Evolutionary conservation across 2,797 vertebrate genomes (phyloP).

Genomic region (Orestias chungarensis): DNA sequence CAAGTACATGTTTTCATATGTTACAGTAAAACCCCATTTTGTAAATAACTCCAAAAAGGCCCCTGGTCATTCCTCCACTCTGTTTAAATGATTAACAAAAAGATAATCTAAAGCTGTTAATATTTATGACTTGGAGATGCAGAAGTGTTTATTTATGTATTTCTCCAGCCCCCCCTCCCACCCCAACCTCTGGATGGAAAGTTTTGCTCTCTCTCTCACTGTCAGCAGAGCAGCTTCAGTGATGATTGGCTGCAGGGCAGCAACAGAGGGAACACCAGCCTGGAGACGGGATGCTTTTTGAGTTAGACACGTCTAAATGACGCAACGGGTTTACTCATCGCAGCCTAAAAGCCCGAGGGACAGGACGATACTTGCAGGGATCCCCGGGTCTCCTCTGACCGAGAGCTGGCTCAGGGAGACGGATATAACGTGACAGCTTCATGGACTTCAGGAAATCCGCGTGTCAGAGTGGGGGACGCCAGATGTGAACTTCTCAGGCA

Average conservation of each 20-base stretch:
- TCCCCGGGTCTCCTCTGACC: slow-evolving; percentile 62
- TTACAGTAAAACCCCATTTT: neutral
- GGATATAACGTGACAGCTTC: slow-evolving; percentile 64
- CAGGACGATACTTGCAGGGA: slow-evolving; percentile 68
- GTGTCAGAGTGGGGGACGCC: slow-evolving; percentile 11
- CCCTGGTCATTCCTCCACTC: neutral
- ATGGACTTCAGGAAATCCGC: slow-evolving; percentile 21
- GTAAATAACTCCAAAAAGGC: neutral
- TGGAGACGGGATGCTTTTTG: slow-evolving; percentile 44
- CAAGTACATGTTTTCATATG: neutral
- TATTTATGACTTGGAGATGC: too few relatives aligned
- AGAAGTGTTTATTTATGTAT: too few relatives aligned
- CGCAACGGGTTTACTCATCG: slow-evolving; percentile 70
- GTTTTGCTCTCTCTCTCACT: slow-evolving; percentile 5
- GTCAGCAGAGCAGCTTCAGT: neutral
- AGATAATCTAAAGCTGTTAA: neutral
- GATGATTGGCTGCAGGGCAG: slow-evolving; percentile 22
- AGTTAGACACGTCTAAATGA: slow-evolving; percentile 64
- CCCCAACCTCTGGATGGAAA: slow-evolving; percentile 15
- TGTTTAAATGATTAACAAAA: neutral
- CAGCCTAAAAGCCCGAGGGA: slow-evolving; percentile 42
- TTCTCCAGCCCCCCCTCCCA: too few relatives aligned
- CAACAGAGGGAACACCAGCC: slow-evolving; percentile 38
- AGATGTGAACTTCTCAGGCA: slow-evolving; percentile 34
- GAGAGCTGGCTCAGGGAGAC: slow-evolving; percentile 41